A percentile compares a stretch with the other conserved stretches of the same genome.
Evolutionary conservation across 2,113 vertebrate species (phyloP).

Genomic region (Proterorhinus semilunaris): DNA sequence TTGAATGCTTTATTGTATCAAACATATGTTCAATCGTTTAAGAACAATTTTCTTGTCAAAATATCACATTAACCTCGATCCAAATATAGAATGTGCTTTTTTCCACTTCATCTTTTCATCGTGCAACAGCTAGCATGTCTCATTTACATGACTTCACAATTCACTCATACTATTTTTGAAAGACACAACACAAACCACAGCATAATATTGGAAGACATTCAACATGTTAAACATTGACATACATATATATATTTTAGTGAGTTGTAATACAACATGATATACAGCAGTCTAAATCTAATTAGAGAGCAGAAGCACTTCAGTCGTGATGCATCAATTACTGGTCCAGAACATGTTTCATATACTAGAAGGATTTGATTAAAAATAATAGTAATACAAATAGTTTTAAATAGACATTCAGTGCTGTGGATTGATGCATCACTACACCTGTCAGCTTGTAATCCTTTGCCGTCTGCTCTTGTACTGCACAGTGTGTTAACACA

Average conservation of each 20-base stretch:
- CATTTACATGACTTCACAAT: background rate
- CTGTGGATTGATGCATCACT: slow-evolving; percentile 41
- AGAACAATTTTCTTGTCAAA: slow-evolving; percentile 14
- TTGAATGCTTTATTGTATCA: background rate
- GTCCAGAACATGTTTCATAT: background rate
- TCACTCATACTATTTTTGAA: slow-evolving; percentile 18
- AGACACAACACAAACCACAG: slow-evolving; percentile 44
- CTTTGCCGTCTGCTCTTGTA: slow-evolving; percentile 34
- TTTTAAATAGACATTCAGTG: background rate
- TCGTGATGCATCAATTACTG: slow-evolving; percentile 36
- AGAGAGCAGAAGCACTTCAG: slow-evolving; percentile 42
- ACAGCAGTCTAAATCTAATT: slow-evolving; percentile 26
- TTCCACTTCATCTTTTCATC: slow-evolving; percentile 10
- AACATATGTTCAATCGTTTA: background rate
- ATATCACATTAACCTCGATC: background rate
- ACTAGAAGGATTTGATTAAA: too few relatives aligned
- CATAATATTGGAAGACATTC: slow-evolving; percentile 61
- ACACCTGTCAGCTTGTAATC: slow-evolving; percentile 2
- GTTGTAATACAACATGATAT: slow-evolving; percentile 34
- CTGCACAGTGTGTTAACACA: slow-evolving; percentile 24
- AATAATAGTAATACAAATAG: background rate
- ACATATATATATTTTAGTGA: slow-evolving; percentile 52
- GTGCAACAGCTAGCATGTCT: slow-evolving; percentile 7
- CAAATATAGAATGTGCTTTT: slow-evolving; percentile 7
- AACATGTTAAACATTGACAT: slow-evolving; percentile 59